phyloP scores from a whole-genome alignment of 2,888 invertebrate genomes.

The Dolomedes plantarius region DNA sequence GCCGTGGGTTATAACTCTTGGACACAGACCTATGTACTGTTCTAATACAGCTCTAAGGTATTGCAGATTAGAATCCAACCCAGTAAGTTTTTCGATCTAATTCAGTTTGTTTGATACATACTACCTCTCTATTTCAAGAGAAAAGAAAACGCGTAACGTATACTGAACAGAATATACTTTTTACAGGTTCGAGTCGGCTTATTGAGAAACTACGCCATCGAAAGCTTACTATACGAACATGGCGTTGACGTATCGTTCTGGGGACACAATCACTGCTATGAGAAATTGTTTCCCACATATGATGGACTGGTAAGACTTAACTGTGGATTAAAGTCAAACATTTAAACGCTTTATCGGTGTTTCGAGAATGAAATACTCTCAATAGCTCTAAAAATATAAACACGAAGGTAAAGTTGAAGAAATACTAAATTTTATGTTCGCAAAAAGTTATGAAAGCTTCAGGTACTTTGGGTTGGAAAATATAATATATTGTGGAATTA shows the following conservation, averaged over 20 bases:
- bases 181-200: constrained; percentile 76
- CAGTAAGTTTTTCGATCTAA: constrained; percentile 74
- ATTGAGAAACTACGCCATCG: constrained; percentile 76
- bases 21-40: constrained; percentile 77
- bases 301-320: constrained; percentile 75
- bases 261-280: constrained; percentile 80
- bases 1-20: constrained; percentile 77
- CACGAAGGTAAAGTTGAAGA: too few relatives aligned
- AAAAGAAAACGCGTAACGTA: too few relatives aligned
- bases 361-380: too few relatives aligned
- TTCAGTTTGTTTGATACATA: not conserved
- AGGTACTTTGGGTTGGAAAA: too few relatives aligned
- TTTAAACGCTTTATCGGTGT: too few relatives aligned
- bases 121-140: too few relatives aligned
- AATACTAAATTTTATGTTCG: too few relatives aligned
- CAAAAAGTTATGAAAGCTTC: too few relatives aligned
- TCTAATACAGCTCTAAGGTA: constrained; percentile 77
- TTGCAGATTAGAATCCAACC: constrained; percentile 76
- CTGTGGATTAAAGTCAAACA: not conserved
- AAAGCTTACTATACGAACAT: constrained; percentile 78
- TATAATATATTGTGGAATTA: too few relatives aligned
- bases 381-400: too few relatives aligned
- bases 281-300: constrained; percentile 79
- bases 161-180: not conserved
- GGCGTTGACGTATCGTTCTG: constrained; percentile 79